Base-by-base conservation (phyloP, 2,113 vertebrate genomes). In the Hylia prasina region DNA sequence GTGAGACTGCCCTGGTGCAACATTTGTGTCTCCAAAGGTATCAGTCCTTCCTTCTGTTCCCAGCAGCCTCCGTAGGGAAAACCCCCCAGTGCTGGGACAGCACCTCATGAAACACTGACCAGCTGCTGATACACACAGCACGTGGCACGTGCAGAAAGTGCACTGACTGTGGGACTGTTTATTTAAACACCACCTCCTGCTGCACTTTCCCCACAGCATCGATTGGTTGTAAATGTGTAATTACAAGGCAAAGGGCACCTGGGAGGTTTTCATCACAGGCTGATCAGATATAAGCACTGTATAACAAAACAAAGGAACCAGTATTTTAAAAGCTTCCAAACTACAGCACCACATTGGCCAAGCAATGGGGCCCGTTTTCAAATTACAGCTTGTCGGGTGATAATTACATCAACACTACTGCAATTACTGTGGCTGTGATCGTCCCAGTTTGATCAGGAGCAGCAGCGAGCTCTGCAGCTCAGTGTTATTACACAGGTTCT, bases 61-160 rank as follows among this genome's bases (percentile, higher is more conserved):
- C 63, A 68, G 69, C 50, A 61, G 51, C 31, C 51, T 75, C 51
- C 1, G 0, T 0, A 27, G 50, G 50, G 48, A 65, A 24, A 68
- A 6, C 17, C 7, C 20, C 70, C 25, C 25, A 11, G 11, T 1
- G 30, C 8, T 3, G 23, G 1, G 9, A 8, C 9, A 39, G 48
- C 65, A 6, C 40, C 31, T 18, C 25, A 5, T 1, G 14, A 22
- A 7, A 20, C 47, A 10, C 65, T 13, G 33, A 18, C 47, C 69
- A 66, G 21, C 56, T 19, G 58, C 18, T 21, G 11, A 3, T 0
- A 5, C 68, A 56, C 28, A 1, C 70, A 24, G 44, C 44, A 42
- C 1, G 17, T 0, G 8, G 47, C 56, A 17, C 0, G 1, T 15
- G 20, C 47, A 35, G 39, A 11, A 58, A 2, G 22, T 9, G 22